phyloP scores from a whole-genome alignment of 1,140 invertebrate species.

The Glossosoma conforme region DNA sequence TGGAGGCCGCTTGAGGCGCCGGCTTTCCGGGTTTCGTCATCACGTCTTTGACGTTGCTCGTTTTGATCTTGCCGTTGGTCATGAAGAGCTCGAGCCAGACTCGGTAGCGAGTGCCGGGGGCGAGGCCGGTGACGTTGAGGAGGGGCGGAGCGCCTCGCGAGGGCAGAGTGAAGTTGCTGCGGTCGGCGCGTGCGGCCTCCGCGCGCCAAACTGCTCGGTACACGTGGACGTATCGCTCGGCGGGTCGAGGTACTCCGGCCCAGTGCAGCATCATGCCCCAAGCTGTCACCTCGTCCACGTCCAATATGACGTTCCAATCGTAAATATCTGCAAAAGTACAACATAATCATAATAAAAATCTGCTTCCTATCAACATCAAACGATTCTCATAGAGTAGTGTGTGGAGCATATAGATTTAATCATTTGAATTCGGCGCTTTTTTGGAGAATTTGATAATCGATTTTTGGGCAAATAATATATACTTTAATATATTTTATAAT shows the following conservation, averaged over 20 bases:
- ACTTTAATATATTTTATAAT: no score
- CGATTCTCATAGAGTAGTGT: no score
- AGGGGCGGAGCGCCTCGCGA: constrained; percentile 70
- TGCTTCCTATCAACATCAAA: no score
- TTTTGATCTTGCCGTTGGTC: constrained; percentile 83
- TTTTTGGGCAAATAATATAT: no score
- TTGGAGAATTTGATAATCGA: no score
- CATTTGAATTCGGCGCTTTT: no score
- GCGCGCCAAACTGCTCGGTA: constrained; percentile 80
- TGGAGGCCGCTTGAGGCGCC: constrained; percentile 46
- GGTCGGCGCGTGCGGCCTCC: constrained; percentile 68
- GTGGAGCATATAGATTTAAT: no score
- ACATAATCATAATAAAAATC: no score
- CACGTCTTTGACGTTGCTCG: constrained; percentile 82
- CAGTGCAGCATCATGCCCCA: constrained; percentile 72
- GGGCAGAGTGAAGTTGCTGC: constrained; percentile 77
- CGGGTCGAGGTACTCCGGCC: constrained; percentile 78
- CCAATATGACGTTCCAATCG: constrained; percentile 71
- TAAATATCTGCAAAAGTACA: constrained; percentile 65
- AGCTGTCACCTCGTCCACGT: constrained; percentile 67
- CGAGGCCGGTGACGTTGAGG: constrained; percentile 50
- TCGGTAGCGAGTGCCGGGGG: constrained; percentile 75
- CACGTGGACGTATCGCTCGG: constrained; percentile 88
- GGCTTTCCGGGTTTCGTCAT: constrained; percentile 72
- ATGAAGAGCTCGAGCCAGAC: constrained; percentile 83